Evolutionary conservation across 2,888 invertebrate species (phyloP).

Genomic region (Villa cingulata): DNA sequence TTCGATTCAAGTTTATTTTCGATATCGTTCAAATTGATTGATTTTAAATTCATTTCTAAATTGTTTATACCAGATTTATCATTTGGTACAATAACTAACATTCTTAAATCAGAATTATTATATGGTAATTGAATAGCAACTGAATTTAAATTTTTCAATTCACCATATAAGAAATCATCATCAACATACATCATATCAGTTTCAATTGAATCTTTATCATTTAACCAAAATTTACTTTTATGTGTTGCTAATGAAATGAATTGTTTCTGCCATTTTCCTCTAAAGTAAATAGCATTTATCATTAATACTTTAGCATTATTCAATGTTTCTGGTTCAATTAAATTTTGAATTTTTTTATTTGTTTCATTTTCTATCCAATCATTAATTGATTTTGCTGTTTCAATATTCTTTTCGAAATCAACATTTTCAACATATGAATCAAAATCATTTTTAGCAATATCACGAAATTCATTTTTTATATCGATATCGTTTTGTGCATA

Average conservation of each 20-base stretch:
- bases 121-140: conserved; percentile 59
- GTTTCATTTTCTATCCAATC: conserved; percentile 69
- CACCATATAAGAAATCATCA: conserved; percentile 32
- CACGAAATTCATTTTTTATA: conserved; percentile 32
- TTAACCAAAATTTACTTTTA: conserved; percentile 50
- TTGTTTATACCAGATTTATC: conserved; percentile 45
- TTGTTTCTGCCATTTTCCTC: conserved; percentile 57
- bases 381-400: conserved; percentile 53
- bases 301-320: conserved; percentile 51
- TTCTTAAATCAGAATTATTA: conserved; percentile 49
- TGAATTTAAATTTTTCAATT: conserved; percentile 34
- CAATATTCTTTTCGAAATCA: conserved; percentile 42
- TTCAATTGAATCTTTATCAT: conserved; percentile 34
- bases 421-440: conserved; percentile 48
- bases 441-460: conserved; percentile 47
- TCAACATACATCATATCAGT: conserved; percentile 59
- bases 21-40: conserved; percentile 39
- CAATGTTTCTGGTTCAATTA: conserved; percentile 47
- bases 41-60: conserved; percentile 45
- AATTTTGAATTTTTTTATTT: conserved; percentile 64
- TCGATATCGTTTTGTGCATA: not conserved
- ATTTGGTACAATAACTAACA: conserved; percentile 63
- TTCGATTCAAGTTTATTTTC: conserved; percentile 32
- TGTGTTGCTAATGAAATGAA: conserved; percentile 47
- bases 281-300: conserved; percentile 76